Evolutionary conservation across 64 coral and sea anemone species (phyloP).

Genomic region (Actinia equina): DNA sequence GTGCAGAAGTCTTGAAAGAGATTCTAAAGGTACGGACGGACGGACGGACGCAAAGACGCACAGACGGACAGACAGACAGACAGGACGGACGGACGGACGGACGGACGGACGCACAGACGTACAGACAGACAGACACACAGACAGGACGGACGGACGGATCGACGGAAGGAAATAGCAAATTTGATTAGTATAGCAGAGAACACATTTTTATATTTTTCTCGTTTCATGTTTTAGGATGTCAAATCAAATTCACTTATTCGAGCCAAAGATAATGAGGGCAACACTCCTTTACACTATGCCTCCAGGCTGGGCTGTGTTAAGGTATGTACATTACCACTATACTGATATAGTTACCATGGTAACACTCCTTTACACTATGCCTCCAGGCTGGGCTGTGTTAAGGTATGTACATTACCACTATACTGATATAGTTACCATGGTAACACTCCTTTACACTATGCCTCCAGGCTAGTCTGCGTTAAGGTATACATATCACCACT

Average conservation of each 20-base stretch:
- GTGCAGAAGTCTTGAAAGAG: slow-evolving; percentile 77
- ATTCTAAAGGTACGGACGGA: slow-evolving; percentile 65
- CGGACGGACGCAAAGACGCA: not conserved
- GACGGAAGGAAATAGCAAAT: no score
- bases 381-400: slow-evolving; percentile 64
- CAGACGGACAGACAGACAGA: not conserved
- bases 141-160: no score
- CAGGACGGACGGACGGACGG: not conserved
- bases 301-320: slow-evolving; percentile 72
- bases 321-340: slow-evolving; percentile 26
- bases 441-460: slow-evolving; percentile 88
- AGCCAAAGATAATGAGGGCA: slow-evolving; percentile 78
- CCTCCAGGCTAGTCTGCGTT: slow-evolving; percentile 60
- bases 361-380: slow-evolving; percentile 60
- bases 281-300: slow-evolving; percentile 87
- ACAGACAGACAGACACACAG: not conserved
- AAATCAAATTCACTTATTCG: slow-evolving; percentile 74
- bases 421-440: not conserved
- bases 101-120: not conserved
- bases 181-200: not conserved
- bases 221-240: slow-evolving; percentile 50
- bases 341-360: no score
- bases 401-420: slow-evolving; percentile 35
- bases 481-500: slow-evolving; percentile 45
- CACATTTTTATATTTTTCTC: not conserved